Base-by-base conservation (phyloP, 2,113 vertebrate species). In the Cebus imitator region DNA sequence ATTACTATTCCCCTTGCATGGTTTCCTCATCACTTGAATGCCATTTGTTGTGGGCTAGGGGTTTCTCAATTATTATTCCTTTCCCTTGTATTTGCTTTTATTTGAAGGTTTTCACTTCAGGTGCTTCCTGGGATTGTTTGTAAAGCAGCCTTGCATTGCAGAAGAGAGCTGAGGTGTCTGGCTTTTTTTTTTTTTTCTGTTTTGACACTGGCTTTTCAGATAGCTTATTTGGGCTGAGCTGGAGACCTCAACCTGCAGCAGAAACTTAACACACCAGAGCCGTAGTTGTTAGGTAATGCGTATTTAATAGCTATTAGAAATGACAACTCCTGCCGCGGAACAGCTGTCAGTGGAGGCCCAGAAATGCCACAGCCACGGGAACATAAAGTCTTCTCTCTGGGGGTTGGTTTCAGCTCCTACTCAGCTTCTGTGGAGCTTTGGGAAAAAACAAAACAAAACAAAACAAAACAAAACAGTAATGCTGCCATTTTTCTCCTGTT, bases 11-110 rank as follows among this genome's bases (percentile, higher is more conserved):
- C 96, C 82, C 90, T 97, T 96, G 58, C 97, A 12, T 90, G 96
- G 91, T 91, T 98, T 98, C 96, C 96, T 98, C 97, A 96, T 97
- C 97, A 85, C 23, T 97, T 98, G 95, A 96, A 96, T 97, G 97
- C 97, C 98, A 55, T 98, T 98, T 97, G 90, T 96, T 97, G 98
- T 96, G 97, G 97, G 96, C 97, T 98, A 96, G 94, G 11, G 85
- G 96, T 97, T 98, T 96, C 37, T 97, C 0, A 88, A 96, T 86
- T 97, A 94, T 95, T 91, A 96, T 96, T 96, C 57, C 93, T 98
- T 97, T 55, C n/a, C 58, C 40, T 87, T 68, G 57, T 27, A 8
- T 30, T 86, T 68, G 27, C 83, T 98, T 98, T 98, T 79, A 98
- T 95, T 97, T 96, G 83, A 93, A 25, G 87, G 90, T 79, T 82